These are phyloP conservation scores for Drosophila yakuba DNA, from an alignment of 1,140 invertebrate species.

Conservation along the genomic window DNA sequence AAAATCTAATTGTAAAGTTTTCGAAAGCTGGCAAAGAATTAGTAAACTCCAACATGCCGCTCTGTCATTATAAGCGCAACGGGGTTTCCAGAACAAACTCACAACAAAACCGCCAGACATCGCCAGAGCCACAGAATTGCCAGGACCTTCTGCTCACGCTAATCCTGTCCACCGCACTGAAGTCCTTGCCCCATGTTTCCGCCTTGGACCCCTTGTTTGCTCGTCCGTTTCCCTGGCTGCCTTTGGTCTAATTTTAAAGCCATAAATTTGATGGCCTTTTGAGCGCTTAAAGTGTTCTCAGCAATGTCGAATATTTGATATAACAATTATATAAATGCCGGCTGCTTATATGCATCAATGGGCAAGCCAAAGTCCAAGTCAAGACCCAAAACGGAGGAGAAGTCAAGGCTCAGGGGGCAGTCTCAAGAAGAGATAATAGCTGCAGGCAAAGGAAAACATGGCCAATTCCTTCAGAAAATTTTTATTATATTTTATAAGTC, in stretches of 20 bases:
- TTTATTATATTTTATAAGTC: constrained; percentile 59
- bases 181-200: constrained; percentile 1
- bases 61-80: constrained; percentile 61
- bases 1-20: constrained; percentile 81
- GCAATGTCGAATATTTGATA: constrained; percentile 71
- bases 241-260: constrained; percentile 72
- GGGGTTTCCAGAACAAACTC: constrained; percentile 25
- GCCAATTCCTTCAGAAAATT: constrained; percentile 52
- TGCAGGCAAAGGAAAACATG: constrained; percentile 58
- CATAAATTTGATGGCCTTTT: constrained; percentile 72
- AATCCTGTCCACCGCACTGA: constrained; percentile 15
- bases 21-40: constrained; percentile 60
- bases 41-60: constrained; percentile 48
- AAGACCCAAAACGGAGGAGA: constrained; percentile 22
- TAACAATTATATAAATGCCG: constrained; percentile 77
- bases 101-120: constrained; percentile 5
- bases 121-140: not conserved
- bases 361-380: constrained; percentile 53
- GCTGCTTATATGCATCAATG: constrained; percentile 63
- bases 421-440: constrained; percentile 54
- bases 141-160: constrained; percentile 3
- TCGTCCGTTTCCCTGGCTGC: not conserved
- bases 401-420: constrained; percentile 42
- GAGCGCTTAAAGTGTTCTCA: constrained; percentile 68
- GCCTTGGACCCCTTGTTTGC: constrained; percentile 2